Evolutionary conservation across 2,797 vertebrate genomes (phyloP).

Genomic region (Dicrostonyx torquatus): DNA sequence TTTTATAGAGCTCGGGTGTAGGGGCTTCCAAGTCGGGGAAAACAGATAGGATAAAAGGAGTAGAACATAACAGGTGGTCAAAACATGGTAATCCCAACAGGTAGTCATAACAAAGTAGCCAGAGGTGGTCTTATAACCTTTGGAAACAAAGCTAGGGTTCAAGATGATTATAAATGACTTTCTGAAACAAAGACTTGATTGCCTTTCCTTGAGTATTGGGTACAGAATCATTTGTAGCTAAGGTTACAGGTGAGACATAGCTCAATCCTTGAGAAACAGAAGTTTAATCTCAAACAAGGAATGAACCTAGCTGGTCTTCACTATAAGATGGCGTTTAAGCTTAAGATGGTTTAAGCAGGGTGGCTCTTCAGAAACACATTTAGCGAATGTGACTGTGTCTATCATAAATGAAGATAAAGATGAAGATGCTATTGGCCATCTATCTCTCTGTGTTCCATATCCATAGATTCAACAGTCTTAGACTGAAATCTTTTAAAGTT

Average conservation of each 20-base stretch:
- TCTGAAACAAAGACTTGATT: background rate
- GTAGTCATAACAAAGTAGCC: background rate
- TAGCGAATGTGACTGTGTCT: background rate
- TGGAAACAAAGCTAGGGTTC: background rate
- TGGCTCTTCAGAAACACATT: constrained; percentile 11
- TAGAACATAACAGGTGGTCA: background rate
- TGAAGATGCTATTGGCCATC: background rate
- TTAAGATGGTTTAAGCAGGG: background rate
- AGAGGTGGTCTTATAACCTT: background rate
- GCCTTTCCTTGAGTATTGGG: background rate
- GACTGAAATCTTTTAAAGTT: background rate
- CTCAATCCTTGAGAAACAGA: background rate
- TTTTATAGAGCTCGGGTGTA: background rate
- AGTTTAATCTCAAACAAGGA: background rate
- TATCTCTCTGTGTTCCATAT: background rate
- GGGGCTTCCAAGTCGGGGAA: background rate
- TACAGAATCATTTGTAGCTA: background rate
- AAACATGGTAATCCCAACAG: background rate
- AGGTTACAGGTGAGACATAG: background rate
- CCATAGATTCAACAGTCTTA: background rate
- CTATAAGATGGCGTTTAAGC: background rate
- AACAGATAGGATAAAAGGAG: background rate
- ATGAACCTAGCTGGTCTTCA: background rate
- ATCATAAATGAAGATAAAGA: background rate
- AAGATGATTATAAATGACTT: background rate